These are phyloP conservation scores for Corapipo altera DNA, from an alignment of 2,113 vertebrate species.

Conservation along the genomic window DNA sequence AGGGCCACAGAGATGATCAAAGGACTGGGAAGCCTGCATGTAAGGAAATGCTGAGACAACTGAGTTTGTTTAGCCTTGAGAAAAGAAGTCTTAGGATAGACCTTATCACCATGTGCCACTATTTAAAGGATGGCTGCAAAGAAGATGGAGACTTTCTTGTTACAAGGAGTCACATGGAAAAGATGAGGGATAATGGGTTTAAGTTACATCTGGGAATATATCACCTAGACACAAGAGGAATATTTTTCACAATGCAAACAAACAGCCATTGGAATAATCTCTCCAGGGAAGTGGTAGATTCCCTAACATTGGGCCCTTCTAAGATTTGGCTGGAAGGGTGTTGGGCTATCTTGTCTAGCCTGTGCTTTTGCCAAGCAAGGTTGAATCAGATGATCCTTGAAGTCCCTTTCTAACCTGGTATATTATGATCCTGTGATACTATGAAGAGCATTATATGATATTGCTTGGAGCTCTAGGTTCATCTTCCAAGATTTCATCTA, in stretches of 20 bases:
- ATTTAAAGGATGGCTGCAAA: background rate
- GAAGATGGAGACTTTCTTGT: background rate
- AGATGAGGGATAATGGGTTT: fast-evolving
- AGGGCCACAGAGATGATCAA: background rate
- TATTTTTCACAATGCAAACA: background rate
- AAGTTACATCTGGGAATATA: background rate
- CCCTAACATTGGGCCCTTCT: too few relatives aligned
- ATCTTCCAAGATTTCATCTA: background rate
- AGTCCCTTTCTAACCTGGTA: background rate
- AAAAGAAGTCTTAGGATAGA: background rate
- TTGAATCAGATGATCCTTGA: background rate
- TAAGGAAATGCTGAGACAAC: background rate
- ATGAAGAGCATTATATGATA: background rate
- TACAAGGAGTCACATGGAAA: background rate
- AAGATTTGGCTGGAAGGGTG: background rate
- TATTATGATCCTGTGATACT: background rate
- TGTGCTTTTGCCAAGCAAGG: background rate
- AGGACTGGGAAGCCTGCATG: background rate
- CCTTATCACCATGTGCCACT: too few relatives aligned
- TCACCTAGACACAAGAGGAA: fast-evolving
- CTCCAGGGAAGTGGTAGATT: background rate
- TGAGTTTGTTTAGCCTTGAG: background rate
- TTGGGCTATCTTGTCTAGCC: background rate
- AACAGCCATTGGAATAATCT: background rate
- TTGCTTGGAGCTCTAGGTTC: background rate